Evolutionary conservation across 2,797 vertebrate species (phyloP).

Genomic region (Myotis pilosus): DNA sequence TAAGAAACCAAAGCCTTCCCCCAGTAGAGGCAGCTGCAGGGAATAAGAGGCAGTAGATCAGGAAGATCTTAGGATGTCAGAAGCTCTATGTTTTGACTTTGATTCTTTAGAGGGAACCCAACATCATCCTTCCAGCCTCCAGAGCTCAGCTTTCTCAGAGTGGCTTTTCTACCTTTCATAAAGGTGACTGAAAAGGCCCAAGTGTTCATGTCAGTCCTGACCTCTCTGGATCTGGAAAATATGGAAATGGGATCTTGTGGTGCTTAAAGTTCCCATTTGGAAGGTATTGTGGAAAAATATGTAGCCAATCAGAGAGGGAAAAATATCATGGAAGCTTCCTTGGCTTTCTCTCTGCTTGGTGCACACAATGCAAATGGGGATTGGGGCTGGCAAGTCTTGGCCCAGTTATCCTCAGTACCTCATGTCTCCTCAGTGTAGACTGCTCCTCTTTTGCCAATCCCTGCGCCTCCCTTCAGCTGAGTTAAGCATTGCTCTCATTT

Average conservation of each 20-base stretch:
- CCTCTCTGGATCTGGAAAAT: background rate
- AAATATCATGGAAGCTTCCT: background rate
- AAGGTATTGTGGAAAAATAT: background rate
- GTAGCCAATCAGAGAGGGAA: background rate
- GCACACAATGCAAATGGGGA: background rate
- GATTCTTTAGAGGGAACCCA: background rate
- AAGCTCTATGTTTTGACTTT: background rate
- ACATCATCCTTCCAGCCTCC: background rate
- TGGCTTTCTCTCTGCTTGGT: background rate
- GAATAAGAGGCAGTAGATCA: background rate
- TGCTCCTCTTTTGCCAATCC: background rate
- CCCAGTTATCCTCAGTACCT: background rate
- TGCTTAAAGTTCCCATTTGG: background rate
- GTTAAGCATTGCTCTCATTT: background rate
- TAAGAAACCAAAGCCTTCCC: background rate
- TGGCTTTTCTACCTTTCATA: background rate
- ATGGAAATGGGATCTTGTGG: background rate
- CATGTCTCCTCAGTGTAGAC: accelerated
- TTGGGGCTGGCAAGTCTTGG: background rate
- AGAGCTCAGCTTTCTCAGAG: background rate
- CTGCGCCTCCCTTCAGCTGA: background rate
- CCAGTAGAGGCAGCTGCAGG: background rate
- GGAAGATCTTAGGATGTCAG: background rate
- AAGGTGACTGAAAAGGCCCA: background rate
- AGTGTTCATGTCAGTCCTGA: background rate